phyloP scores from a whole-genome alignment of 2,797 vertebrate species.

The Toxotes lorentzi region DNA sequence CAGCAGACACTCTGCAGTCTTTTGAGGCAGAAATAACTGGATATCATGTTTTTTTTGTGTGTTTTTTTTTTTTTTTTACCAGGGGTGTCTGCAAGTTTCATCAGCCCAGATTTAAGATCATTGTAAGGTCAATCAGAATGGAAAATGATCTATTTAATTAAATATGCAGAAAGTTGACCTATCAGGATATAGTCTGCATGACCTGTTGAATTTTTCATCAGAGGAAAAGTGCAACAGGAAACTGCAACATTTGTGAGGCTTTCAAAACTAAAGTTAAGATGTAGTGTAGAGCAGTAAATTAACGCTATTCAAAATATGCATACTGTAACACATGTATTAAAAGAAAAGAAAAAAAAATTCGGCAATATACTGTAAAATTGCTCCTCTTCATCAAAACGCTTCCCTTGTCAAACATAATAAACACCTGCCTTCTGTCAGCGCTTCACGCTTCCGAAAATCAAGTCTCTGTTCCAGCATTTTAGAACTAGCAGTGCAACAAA shows the following conservation, averaged over 20 bases:
- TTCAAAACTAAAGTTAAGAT: conserved; percentile 1
- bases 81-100: conserved; percentile 58
- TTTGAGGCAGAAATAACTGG: conserved; percentile 36
- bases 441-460: conserved; percentile 9
- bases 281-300: background rate
- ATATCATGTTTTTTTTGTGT: conserved; percentile 45
- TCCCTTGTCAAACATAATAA: background rate
- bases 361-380: background rate
- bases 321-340: background rate
- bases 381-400: conserved; percentile 2
- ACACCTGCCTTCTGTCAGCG: conserved; percentile 3
- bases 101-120: conserved; percentile 44
- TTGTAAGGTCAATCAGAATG: conserved; percentile 34
- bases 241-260: background rate
- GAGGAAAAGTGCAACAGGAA: background rate
- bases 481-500: background rate
- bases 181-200: conserved; percentile 22
- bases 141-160: conserved; percentile 41
- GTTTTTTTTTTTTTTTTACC: background rate
- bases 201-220: conserved; percentile 26
- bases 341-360: background rate
- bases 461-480: conserved; percentile 11
- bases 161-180: conserved; percentile 27
- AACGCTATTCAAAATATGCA: background rate
- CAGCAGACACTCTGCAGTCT: conserved; percentile 25